Evolutionary conservation across 1,140 invertebrate species (phyloP).

Genomic region (Ceratoteleas bidentatus): DNA sequence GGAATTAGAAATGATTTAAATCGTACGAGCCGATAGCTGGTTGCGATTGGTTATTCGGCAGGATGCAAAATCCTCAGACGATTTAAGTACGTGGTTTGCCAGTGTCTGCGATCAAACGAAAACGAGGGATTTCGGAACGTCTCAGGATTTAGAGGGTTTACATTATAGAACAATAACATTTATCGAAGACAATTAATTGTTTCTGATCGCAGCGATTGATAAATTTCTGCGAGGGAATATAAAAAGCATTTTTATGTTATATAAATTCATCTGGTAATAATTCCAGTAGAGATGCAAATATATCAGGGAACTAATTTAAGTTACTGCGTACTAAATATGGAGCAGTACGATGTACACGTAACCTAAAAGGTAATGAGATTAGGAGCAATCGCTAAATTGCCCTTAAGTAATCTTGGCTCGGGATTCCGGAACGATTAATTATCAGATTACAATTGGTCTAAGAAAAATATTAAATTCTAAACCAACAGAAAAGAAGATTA

Average conservation of each 20-base stretch:
- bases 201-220: too few relatives aligned
- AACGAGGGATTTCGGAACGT: too few relatives aligned
- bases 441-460: slow-evolving; percentile 27
- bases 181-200: too few relatives aligned
- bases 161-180: too few relatives aligned
- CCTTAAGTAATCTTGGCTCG: slow-evolving; percentile 26
- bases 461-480: slow-evolving; percentile 9
- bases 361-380: slow-evolving; percentile 3
- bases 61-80: background rate
- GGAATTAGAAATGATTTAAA: slow-evolving; percentile 56
- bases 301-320: background rate
- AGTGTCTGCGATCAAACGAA: too few relatives aligned
- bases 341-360: background rate
- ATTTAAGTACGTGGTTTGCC: too few relatives aligned
- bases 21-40: slow-evolving; percentile 29
- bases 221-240: too few relatives aligned
- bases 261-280: too few relatives aligned
- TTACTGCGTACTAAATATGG: too few relatives aligned
- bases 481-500: background rate
- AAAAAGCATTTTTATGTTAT: too few relatives aligned
- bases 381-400: slow-evolving; percentile 28
- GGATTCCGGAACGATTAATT: slow-evolving; percentile 29
- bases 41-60: slow-evolving; percentile 14
- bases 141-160: too few relatives aligned
- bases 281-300: too few relatives aligned